Conservation (phyloP, 2,113 vertebrate species). For the Cyprinus carpio region DNA sequence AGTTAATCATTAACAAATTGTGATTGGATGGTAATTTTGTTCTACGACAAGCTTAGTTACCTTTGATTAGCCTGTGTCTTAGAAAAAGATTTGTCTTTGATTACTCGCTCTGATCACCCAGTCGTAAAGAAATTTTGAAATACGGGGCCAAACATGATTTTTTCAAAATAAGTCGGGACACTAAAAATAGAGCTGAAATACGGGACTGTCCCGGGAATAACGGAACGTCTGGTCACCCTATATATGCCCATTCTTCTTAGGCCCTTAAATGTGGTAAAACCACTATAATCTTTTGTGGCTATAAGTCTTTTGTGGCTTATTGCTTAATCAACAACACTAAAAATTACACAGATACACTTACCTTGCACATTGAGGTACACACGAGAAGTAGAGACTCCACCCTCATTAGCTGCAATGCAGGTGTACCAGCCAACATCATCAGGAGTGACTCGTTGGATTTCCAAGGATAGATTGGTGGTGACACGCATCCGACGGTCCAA, state of each 20-base stretch:
- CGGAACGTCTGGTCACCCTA: too few relatives aligned
- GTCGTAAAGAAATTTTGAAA: too few relatives aligned
- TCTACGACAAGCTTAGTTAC: too few relatives aligned
- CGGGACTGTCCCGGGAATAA: too few relatives aligned
- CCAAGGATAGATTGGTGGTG: slow-evolving; percentile 82
- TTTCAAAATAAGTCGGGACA: too few relatives aligned
- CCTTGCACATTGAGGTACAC: slow-evolving; percentile 90
- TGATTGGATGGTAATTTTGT: too few relatives aligned
- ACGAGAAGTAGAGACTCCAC: slow-evolving; percentile 73
- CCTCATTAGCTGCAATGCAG: slow-evolving; percentile 83
- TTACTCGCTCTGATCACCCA: too few relatives aligned
- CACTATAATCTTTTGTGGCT: neutral
- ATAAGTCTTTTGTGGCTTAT: neutral
- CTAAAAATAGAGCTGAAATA: too few relatives aligned
- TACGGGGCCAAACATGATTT: too few relatives aligned
- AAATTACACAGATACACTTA: slow-evolving; percentile 61
- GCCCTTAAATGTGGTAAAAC: neutral
- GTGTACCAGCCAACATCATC: slow-evolving; percentile 81
- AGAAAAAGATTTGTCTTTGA: too few relatives aligned
- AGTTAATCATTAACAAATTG: too few relatives aligned
- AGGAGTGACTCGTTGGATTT: slow-evolving; percentile 73
- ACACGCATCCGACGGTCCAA: slow-evolving; percentile 70
- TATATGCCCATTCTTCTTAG: neutral
- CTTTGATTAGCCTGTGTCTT: too few relatives aligned
- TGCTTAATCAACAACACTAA: neutral